A percentile compares a stretch with the other conserved stretches of the same genome.
Evolutionary conservation across 2,888 invertebrate species (phyloP).

Genomic region (Xestoiulus laeticollis): DNA sequence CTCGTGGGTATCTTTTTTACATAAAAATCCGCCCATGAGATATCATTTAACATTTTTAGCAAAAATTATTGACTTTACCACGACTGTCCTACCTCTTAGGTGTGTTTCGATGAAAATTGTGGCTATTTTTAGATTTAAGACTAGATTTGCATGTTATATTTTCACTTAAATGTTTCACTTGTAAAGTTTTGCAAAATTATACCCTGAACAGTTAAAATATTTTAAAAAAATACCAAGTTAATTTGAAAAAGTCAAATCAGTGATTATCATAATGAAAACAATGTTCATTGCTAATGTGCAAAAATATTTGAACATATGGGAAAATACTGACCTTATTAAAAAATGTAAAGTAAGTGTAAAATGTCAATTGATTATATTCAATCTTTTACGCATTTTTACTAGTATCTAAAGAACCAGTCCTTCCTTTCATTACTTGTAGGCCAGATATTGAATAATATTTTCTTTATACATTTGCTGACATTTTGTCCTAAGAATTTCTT

Average conservation of each 20-base stretch:
- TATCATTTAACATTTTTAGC: background rate
- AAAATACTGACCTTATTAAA: background rate
- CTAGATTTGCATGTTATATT: too few species aligned
- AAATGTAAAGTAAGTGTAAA: background rate
- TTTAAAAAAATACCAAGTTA: too few species aligned
- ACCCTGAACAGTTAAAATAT: too few species aligned
- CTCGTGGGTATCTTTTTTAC: background rate
- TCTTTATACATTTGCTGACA: background rate
- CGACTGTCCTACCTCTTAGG: background rate
- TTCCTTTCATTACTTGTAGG: background rate
- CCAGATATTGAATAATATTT: background rate
- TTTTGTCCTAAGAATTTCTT: background rate
- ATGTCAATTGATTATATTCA: background rate
- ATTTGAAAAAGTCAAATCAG: too few species aligned
- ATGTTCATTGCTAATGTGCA: background rate
- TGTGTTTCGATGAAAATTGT: background rate
- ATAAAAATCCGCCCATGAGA: slow-evolving; percentile 15
- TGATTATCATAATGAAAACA: background rate
- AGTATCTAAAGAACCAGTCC: background rate
- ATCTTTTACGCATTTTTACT: background rate
- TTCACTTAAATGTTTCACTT: too few species aligned
- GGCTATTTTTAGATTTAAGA: too few species aligned
- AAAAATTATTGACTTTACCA: slow-evolving; percentile 14
- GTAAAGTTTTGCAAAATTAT: too few species aligned
- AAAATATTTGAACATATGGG: background rate